A percentile compares a stretch with the other conserved stretches of the same genome.
These are phyloP conservation scores for Sakesphorus luctuosus DNA, from an alignment of 2,113 vertebrate genomes.

Conservation along the genomic window DNA sequence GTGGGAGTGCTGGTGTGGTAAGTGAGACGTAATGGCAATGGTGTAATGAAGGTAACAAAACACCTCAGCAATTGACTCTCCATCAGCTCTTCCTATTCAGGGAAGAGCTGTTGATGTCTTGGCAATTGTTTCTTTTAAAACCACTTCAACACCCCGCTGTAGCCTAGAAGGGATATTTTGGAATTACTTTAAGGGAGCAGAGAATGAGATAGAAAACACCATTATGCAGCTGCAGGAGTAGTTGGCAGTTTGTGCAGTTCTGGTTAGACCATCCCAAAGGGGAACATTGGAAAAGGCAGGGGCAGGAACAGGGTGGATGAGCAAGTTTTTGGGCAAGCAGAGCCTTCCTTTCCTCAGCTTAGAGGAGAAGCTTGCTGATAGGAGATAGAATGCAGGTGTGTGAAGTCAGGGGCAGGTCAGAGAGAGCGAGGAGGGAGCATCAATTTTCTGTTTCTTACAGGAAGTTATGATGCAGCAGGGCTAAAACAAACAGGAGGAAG, in stretches of 20 bases:
- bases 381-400: accelerated
- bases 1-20: background rate
- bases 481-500: conserved; percentile 44
- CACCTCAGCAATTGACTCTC: accelerated
- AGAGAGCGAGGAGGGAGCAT: background rate
- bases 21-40: accelerated
- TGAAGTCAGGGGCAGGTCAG: background rate
- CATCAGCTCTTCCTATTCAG: background rate
- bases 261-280: background rate
- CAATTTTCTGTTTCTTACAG: background rate
- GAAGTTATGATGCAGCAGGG: conserved; percentile 9
- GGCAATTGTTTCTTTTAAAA: background rate
- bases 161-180: background rate
- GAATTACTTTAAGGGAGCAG: background rate
- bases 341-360: background rate
- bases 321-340: background rate
- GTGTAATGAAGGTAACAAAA: background rate
- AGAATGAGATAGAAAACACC: background rate
- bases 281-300: background rate
- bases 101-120: background rate
- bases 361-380: background rate
- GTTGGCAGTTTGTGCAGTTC: background rate
- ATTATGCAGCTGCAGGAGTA: accelerated
- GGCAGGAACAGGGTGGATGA: accelerated
- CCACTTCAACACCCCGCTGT: accelerated